phyloP scores from a whole-genome alignment of 2,113 vertebrate genomes.

The Loxodonta africana region DNA sequence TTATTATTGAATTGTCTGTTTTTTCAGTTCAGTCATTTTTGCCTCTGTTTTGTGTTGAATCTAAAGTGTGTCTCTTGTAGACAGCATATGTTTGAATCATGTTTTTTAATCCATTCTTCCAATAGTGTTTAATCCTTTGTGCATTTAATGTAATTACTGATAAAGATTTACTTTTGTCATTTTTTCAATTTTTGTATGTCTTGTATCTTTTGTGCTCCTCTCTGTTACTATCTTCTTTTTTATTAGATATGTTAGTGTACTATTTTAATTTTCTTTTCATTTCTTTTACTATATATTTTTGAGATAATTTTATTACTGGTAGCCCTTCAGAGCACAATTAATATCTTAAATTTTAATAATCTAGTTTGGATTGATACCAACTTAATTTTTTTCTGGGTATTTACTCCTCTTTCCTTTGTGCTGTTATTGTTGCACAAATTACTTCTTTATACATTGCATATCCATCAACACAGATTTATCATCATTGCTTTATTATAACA shows the following conservation, averaged over 20 bases:
- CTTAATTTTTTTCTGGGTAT: neutral
- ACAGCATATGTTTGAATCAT: neutral
- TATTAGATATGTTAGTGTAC: neutral
- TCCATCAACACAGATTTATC: no score
- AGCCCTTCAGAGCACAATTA: neutral
- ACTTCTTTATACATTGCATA: neutral
- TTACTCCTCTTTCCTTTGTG: neutral
- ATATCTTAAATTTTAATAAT: neutral
- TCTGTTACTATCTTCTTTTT: neutral
- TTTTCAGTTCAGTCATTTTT: neutral
- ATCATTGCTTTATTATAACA: neutral
- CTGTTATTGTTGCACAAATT: neutral
- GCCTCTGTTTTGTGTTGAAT: neutral
- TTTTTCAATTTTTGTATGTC: no score
- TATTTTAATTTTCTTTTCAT: conserved; percentile 31
- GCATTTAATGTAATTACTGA: no score
- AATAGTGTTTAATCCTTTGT: neutral
- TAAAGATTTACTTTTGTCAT: no score
- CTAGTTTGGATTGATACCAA: neutral
- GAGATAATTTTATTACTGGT: neutral
- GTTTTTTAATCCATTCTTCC: neutral
- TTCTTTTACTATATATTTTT: neutral
- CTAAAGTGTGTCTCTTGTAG: neutral
- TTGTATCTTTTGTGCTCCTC: neutral
- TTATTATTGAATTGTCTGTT: no score